These are phyloP conservation scores for Myzus persicae DNA, from an alignment of 1,140 invertebrate species.

Conservation along the genomic window DNA sequence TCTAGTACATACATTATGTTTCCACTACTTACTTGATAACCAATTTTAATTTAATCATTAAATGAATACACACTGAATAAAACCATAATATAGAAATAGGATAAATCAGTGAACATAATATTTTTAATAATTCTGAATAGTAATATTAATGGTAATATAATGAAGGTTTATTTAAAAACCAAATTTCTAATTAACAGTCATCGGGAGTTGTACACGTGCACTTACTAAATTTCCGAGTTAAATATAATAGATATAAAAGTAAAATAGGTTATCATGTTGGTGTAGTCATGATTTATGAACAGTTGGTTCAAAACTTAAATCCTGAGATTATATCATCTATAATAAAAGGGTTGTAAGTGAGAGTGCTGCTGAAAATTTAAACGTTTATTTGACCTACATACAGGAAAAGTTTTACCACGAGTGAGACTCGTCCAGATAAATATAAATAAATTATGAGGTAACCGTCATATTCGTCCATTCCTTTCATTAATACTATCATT, in stretches of 20 bases:
- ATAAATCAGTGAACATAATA: not conserved
- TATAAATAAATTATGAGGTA: not conserved
- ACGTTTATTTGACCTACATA: not conserved
- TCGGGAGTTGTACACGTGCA: not conserved
- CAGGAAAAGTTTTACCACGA: not conserved
- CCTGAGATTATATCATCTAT: not conserved
- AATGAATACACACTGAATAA: not conserved
- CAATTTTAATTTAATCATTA: not conserved
- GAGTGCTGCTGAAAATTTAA: conserved; percentile 14
- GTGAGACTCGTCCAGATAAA: not conserved
- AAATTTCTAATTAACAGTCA: not conserved
- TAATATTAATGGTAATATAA: not conserved
- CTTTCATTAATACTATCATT: not conserved
- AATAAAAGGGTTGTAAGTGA: not conserved
- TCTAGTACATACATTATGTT: not conserved
- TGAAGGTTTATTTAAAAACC: not conserved
- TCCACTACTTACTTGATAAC: not conserved
- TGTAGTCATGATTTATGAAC: conserved; percentile 9
- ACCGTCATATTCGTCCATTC: not conserved
- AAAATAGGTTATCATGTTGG: not conserved
- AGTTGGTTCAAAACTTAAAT: not conserved
- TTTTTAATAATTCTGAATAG: not conserved
- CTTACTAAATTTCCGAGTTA: not conserved
- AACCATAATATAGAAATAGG: not conserved
- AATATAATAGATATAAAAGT: not conserved